Percentiles rank a stretch among this genome's conserved stretches.
These are phyloP conservation scores for Distichodus sexfasciatus DNA, from an alignment of 2,797 vertebrate species.

Conservation along the genomic window DNA sequence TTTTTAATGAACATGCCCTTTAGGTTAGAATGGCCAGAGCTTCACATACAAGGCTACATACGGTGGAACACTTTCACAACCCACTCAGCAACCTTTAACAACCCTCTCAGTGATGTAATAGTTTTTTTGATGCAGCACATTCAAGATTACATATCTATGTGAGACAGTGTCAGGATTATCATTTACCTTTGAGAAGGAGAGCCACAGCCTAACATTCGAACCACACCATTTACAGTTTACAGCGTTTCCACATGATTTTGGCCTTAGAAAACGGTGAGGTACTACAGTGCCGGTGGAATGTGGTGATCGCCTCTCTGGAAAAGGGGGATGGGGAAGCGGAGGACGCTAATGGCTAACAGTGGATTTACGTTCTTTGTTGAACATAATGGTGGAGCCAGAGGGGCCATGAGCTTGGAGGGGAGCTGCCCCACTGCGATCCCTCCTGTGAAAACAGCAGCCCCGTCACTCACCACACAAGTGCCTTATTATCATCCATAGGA, in stretches of 20 bases:
- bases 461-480: conserved; percentile 52
- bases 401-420: conserved; percentile 46
- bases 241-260: conserved; percentile 15
- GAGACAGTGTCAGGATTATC: conserved; percentile 17
- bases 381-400: conserved; percentile 51
- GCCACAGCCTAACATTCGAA: conserved; percentile 18
- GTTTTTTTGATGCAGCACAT: conserved; percentile 26
- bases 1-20: conserved; percentile 33
- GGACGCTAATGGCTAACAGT: conserved; percentile 46
- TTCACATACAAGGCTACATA: conserved; percentile 23
- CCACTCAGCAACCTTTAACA: conserved; percentile 43
- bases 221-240: neutral
- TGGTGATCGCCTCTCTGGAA: conserved; percentile 45
- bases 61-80: conserved; percentile 31
- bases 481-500: conserved; percentile 50
- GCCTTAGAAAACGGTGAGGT: conserved; percentile 40
- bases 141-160: conserved; percentile 34
- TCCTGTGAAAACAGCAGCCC: conserved; percentile 53
- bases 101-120: conserved; percentile 27
- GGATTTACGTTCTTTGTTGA: conserved; percentile 53
- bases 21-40: conserved; percentile 34
- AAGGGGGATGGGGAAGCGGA: conserved; percentile 24
- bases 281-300: conserved; percentile 48
- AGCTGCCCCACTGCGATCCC: conserved; percentile 45
- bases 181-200: conserved; percentile 23